These are phyloP conservation scores for Catharus minimus DNA, from an alignment of 2,113 vertebrate species.

Conservation along the genomic window DNA sequence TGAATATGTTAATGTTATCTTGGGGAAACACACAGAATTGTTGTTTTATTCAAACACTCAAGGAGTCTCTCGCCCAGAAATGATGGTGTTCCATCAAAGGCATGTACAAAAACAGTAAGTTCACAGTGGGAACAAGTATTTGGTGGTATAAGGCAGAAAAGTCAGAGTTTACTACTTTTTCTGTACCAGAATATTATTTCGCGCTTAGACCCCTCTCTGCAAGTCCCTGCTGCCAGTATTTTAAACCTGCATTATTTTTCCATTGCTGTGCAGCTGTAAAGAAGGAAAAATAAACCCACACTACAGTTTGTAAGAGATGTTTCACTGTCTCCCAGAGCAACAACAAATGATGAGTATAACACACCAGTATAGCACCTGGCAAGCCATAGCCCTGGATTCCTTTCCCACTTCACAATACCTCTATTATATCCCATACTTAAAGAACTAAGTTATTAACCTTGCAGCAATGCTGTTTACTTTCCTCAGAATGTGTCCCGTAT, in stretches of 20 bases:
- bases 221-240: background rate
- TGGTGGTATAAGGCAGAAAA: background rate
- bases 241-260: background rate
- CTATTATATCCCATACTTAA: conserved; percentile 7
- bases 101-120: background rate
- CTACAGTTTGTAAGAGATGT: background rate
- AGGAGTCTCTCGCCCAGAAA: background rate
- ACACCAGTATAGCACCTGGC: conserved; percentile 36
- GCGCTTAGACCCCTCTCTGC: background rate
- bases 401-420: conserved; percentile 40
- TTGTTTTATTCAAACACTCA: background rate
- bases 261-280: background rate
- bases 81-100: background rate
- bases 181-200: background rate
- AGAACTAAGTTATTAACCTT: conserved; percentile 9
- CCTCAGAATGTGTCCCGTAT: conserved; percentile 30
- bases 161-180: background rate
- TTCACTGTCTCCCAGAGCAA: conserved; percentile 20
- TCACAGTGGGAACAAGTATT: background rate
- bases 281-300: background rate
- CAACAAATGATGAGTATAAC: conserved; percentile 35
- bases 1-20: background rate
- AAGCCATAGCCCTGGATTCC: background rate
- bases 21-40: background rate
- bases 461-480: conserved; percentile 30